Base-by-base conservation (phyloP, 2,113 vertebrate species). In the Proterorhinus semilunaris region DNA sequence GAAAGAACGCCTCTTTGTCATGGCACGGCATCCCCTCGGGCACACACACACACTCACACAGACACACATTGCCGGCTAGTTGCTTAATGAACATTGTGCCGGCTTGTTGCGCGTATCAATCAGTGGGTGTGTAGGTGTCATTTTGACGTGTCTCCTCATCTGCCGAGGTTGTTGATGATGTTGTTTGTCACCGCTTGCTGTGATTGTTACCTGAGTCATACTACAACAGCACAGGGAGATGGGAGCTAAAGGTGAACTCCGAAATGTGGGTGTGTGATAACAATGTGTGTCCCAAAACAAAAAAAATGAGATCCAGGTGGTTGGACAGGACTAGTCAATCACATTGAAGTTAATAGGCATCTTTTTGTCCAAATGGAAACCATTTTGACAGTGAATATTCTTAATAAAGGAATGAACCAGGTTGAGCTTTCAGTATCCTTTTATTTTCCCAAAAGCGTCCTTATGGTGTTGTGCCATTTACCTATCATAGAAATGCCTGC, bases 101-200 rank as follows among this genome's bases (percentile, higher is more conserved):
- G 63, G 75, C 90, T 90, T 90, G 81, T 90, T 88, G 88, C 81
- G 76, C 87, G 84, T 91, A 91, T 93, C 90, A 92, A 88, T 92
- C 92, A 89, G 74, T 7, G 69, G 76, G 67, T 76, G 76, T 82
- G 78, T 84, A 81, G 72, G 75, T 90, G 87, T 90, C 83, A 75
- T 91, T 85, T 79, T 64, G 73, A 83, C 83, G 84, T 62, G 72
- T 88, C 74, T 83, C 49, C 69, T 78, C 79, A 67, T 87, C 83
- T 83, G 85, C 77, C 83, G 67, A 73, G 83, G 83, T 77, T 86
- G 83, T 82, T 85, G 89, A 81, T 82, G 81, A 83, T 86, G 86
- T 80, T 84, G 82, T 90, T 86, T 83, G 69, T 72, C 75, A 67
- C 45, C 55, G 36, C 71, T 46, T 69, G 50, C 27, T 73, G 77